A percentile compares a stretch with the other conserved stretches of the same genome.
Conservation (phyloP, 1,140 invertebrate species). For the Drosophila azteca region DNA sequence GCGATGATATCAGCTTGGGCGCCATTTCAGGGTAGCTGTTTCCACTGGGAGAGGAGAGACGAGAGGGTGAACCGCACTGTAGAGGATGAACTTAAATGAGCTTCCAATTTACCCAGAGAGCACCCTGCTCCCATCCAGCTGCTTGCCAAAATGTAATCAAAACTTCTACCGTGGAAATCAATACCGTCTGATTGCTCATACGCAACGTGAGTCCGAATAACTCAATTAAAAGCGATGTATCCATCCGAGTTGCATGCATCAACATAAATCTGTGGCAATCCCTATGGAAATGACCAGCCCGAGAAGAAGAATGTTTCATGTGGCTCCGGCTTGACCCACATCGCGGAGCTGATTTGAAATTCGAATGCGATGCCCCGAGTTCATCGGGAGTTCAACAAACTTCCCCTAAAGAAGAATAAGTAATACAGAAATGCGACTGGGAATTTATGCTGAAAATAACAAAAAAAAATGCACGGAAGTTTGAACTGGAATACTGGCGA, state of each 20-base stretch:
- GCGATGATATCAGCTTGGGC: conserved; percentile 47
- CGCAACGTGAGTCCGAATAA: conserved; percentile 45
- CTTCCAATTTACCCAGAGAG: conserved; percentile 3
- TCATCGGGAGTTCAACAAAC: conserved; percentile 44
- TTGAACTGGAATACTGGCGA: conserved; percentile 22
- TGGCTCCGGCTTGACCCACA: conserved; percentile 32
- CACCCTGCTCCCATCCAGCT: conserved; percentile 3
- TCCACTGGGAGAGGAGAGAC: neutral
- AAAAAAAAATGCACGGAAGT: conserved; percentile 20
- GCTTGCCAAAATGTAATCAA: conserved; percentile 30
- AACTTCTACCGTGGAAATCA: conserved; percentile 33
- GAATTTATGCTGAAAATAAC: conserved; percentile 42
- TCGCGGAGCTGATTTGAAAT: conserved; percentile 38
- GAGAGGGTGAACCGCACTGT: too few species aligned
- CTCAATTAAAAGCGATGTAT: conserved; percentile 47
- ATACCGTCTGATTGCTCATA: conserved; percentile 44
- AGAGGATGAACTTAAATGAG: conserved; percentile 2
- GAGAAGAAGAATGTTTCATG: conserved; percentile 14
- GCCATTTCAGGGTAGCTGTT: conserved; percentile 28
- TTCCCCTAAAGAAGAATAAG: conserved; percentile 8
- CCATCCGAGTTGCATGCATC: conserved; percentile 33
- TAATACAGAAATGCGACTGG: conserved; percentile 31
- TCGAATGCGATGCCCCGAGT: conserved; percentile 25
- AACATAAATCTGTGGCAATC: conserved; percentile 41
- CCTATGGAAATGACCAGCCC: conserved; percentile 29